Percentiles rank a stretch among this genome's conserved stretches.
phyloP scores from a whole-genome alignment of 64 coral and sea anemone species.

The Stichodactyla mertensii region DNA sequence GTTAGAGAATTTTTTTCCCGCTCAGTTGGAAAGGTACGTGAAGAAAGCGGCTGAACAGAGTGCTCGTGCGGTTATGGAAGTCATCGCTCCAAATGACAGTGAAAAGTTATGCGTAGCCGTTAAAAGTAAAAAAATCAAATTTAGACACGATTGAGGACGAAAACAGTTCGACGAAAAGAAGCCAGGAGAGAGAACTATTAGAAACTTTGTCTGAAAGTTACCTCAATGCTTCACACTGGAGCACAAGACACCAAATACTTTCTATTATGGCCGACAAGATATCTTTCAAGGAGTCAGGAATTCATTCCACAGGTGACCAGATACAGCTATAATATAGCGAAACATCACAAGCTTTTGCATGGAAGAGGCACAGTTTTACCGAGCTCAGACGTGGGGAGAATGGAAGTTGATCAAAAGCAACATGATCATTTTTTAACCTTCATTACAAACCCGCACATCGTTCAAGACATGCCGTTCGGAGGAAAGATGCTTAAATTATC shows the following conservation, averaged over 20 bases:
- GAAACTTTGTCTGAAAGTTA: too few relatives aligned
- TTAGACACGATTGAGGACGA: too few relatives aligned
- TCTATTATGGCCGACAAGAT: conserved; percentile 25
- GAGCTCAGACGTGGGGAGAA: too few relatives aligned
- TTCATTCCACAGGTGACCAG: conserved; percentile 16
- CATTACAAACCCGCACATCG: conserved; percentile 44
- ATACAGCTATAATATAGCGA: background rate
- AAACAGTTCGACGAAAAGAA: too few relatives aligned
- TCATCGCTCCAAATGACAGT: conserved; percentile 34
- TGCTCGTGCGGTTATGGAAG: too few relatives aligned
- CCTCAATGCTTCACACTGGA: background rate
- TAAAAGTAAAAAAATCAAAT: too few relatives aligned
- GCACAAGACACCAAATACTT: background rate
- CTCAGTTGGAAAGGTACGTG: too few relatives aligned
- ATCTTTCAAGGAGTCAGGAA: conserved; percentile 16
- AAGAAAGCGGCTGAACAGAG: too few relatives aligned
- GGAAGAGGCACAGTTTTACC: conserved; percentile 21
- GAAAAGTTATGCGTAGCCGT: background rate
- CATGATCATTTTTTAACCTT: conserved; percentile 36
- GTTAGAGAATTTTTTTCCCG: too few relatives aligned
- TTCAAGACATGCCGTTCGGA: conserved; percentile 47
- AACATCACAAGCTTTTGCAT: background rate
- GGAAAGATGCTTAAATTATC: conserved; percentile 33
- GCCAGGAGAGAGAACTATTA: too few relatives aligned
- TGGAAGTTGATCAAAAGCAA: conserved; percentile 3